Conservation (phyloP, 2,113 vertebrate species). For the Rhinolophus sinicus region DNA sequence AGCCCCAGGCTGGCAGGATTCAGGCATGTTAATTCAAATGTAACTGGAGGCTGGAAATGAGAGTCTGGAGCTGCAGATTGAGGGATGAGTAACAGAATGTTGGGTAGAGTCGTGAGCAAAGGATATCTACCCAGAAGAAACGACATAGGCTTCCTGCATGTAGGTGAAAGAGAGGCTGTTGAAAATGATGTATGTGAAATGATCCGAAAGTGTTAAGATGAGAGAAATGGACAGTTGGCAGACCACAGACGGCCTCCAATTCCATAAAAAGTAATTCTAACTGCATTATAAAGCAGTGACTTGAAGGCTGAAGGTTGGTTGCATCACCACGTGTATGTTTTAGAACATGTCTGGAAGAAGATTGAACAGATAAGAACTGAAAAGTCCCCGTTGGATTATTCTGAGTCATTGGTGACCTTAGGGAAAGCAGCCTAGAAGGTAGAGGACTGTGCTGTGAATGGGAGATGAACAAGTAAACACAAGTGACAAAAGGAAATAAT, state of each 20-base stretch:
- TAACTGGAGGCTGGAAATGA: neutral
- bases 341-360: neutral
- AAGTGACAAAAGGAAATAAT: neutral
- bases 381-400: neutral
- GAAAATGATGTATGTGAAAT: neutral
- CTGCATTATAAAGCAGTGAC: neutral
- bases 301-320: neutral
- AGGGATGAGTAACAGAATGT: neutral
- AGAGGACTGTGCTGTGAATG: neutral
- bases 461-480: neutral
- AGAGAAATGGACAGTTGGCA: neutral
- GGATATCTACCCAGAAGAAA: neutral
- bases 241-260: neutral
- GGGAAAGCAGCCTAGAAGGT: neutral
- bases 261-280: neutral
- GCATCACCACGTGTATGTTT: neutral
- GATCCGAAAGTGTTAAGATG: neutral
- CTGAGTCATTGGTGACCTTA: neutral
- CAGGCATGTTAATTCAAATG: neutral
- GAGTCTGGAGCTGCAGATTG: neutral
- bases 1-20: neutral
- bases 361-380: neutral
- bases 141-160: neutral
- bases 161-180: neutral
- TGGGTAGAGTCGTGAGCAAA: neutral